phyloP scores from a whole-genome alignment of 2,113 vertebrate species.

The Lepisosteus osseus region DNA sequence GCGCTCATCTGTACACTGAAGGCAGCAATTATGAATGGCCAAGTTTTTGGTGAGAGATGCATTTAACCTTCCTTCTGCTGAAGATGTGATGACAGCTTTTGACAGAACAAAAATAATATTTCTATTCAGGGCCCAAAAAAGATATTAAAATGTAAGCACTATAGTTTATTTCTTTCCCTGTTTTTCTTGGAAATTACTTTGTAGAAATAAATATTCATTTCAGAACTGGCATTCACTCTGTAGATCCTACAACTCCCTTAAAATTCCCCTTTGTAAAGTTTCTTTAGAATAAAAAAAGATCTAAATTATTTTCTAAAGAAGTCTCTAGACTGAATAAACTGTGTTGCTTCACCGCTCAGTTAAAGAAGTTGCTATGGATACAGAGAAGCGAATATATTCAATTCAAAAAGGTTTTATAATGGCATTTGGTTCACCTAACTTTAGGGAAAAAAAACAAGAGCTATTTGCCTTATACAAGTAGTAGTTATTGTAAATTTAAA shows the following conservation, averaged over 20 bases:
- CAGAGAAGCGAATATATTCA: background rate
- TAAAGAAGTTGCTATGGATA: conserved; percentile 14
- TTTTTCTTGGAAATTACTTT: conserved; percentile 13
- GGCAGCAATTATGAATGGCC: conserved; percentile 63
- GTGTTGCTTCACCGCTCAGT: conserved; percentile 1
- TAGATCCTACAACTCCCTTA: conserved; percentile 8
- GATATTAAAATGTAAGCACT: conserved; percentile 14
- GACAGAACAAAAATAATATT: conserved; percentile 63
- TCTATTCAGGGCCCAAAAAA: conserved; percentile 50
- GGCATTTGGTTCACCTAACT: no score
- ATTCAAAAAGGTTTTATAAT: background rate
- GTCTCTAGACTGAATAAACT: conserved; percentile 7
- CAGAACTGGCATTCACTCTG: conserved; percentile 3
- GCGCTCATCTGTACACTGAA: conserved; percentile 59
- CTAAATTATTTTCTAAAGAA: background rate
- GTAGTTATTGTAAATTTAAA: no score
- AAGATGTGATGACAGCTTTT: conserved; percentile 62
- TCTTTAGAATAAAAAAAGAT: conserved; percentile 3
- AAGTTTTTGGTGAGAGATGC: conserved; percentile 64
- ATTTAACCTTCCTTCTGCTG: conserved; percentile 56
- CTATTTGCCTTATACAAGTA: no score
- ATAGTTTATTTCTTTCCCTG: conserved; percentile 5
- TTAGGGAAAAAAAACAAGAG: no score
- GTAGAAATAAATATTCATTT: conserved; percentile 11
- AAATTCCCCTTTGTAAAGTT: background rate